Base-by-base conservation (phyloP, 1,140 invertebrate species). In the Chrysomallon squamiferum region DNA sequence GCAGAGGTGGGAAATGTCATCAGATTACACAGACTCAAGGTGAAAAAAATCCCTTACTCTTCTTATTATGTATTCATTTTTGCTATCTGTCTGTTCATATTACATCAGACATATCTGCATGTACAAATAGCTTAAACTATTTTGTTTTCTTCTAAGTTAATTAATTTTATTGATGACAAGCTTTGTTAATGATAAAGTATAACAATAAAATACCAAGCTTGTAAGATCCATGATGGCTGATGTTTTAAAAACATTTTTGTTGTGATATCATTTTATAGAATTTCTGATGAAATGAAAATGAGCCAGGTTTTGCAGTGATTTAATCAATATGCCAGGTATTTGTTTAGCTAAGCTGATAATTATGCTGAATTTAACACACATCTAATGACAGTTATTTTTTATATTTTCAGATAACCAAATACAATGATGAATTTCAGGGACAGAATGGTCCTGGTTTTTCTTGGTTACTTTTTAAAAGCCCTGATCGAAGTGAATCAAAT, bases 401-500 rank as follows among this genome's bases (percentile, higher is more conserved):
- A 43, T 15, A 5, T 43, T 29, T 9, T 7, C 54, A 73, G 72
- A 57, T 73, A 1, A 52, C 13, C 6, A 58, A 41, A 32, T 64
- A 64, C 52, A 57, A 54, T 20, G 72, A 62, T 2, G 66, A 63
- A 13, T 52, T 66, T 32, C 72, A 74, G 43, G 72, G 69, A 22
- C 58, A 63, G 33, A 69, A 54, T 32, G 27, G 52, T 15, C 50
- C 66, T n/a, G 72, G 72, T 15, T 72, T 66, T n/a, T 68, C 69
- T 27, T 74, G 72, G 66, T n/a, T 74, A 1, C 41, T 72, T 13
- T 72, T 74, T 38, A 54, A 58, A 33, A 58, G 59, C 6, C n/a
- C 47, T n/a, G 18, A 25, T 0, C 35, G 41, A 9, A 52, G 57
- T 38, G 50, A 54, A 30, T 54, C 50, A 2, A 54, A 2, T 15